Base-by-base conservation (phyloP, 2,888 invertebrate genomes). In the Diaphora mendica region DNA sequence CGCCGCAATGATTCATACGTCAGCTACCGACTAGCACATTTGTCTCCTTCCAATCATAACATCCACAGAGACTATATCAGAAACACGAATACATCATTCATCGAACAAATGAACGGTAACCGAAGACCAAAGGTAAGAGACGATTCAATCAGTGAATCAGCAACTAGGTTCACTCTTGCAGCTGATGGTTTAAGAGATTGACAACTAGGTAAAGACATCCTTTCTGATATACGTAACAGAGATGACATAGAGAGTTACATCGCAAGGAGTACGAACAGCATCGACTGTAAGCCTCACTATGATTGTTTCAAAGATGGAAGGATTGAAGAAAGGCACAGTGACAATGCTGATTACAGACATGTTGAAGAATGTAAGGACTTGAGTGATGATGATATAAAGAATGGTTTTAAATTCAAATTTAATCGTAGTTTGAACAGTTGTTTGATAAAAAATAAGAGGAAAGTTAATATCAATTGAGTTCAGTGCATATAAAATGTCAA, bases 31-130 rank as follows among this genome's bases (percentile, higher is more conserved):
- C 89, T 96, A 3, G 93, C 95, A 0, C 95, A 96, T 64, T 86
- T 96, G 17, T 96, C 96, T 0, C 95, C 95, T 0, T 96, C 95
- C 1, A 95, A 95, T 74, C 95, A 95, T 71, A 94, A 94, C 85
- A 92, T 93, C n/a, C 91, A 95, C 72, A 84, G 95, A 48, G 95
- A 95, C 77, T 91, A 89, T 72, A 87, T 89, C 13, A 89, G 94
- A n/a, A 94, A 93, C n/a, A 92, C 91, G 0, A 94, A 95, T 74
- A 96, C 96, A 0, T 95, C 96, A 0, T 96, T 96, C 83, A 95
- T 96, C 8, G 95, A 96, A 75, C 93, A 94, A 73, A 86, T 92
- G 81, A 96, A 96, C 77, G 94, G 95, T 0, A 94, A 93, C 55
- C 81, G 94, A 48, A 85, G 92, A 3, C 90, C 92, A 0, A 94